A percentile compares a stretch with the other conserved stretches of the same genome.
Evolutionary conservation across 2,888 invertebrate genomes (phyloP).

Genomic region (Galerucella calmariensis): DNA sequence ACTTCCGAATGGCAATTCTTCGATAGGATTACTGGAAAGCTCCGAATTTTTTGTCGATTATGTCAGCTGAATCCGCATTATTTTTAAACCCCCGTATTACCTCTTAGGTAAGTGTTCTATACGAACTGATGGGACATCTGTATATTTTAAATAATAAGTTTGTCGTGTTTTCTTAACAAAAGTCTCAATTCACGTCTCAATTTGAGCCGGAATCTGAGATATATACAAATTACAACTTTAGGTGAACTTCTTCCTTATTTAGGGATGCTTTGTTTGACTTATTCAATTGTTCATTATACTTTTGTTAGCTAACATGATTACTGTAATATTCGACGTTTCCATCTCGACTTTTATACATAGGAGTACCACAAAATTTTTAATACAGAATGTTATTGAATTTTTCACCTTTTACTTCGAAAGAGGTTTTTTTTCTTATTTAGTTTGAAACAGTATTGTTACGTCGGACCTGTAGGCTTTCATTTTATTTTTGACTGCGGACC

Average conservation of each 20-base stretch:
- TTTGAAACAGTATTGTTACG: no score
- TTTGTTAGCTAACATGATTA: slow-evolving; percentile 18
- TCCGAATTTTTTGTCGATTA: no score
- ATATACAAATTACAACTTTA: slow-evolving; percentile 23
- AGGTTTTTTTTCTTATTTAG: no score
- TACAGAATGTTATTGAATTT: neutral
- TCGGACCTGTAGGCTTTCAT: no score
- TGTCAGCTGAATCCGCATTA: no score
- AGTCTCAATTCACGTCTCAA: neutral
- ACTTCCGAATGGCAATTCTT: no score
- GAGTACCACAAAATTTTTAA: neutral
- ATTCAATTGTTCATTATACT: neutral
- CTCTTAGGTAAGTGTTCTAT: no score
- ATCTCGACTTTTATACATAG: slow-evolving; percentile 20
- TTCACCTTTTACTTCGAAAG: no score
- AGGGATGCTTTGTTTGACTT: slow-evolving; percentile 21
- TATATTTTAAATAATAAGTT: neutral
- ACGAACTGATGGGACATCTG: no score
- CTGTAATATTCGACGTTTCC: slow-evolving; percentile 20
- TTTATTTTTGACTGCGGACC: no score
- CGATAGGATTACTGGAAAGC: no score
- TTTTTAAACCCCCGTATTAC: no score
- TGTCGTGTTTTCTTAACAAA: neutral
- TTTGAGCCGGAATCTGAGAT: neutral
- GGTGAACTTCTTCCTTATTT: slow-evolving; percentile 6